Percentiles rank a stretch among this genome's conserved stretches.
Evolutionary conservation across 2,113 vertebrate genomes (phyloP).

Genomic region (Dascyllus trimaculatus): DNA sequence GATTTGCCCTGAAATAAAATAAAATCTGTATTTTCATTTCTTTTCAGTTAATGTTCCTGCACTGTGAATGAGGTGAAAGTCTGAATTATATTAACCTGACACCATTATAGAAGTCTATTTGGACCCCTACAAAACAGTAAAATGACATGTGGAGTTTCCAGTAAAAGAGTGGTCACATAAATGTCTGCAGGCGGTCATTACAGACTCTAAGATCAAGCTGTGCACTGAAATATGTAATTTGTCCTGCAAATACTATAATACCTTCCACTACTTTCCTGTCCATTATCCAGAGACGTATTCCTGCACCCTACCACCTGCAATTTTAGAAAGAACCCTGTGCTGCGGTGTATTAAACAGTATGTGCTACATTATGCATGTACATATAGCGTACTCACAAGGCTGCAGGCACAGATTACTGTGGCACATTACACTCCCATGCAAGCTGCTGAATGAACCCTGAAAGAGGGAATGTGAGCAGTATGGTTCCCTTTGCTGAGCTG

Average conservation of each 20-base stretch:
- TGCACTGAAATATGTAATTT: not conserved
- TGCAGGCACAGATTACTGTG: conserved; percentile 33
- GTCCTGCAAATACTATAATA: not conserved
- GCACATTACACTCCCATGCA: conserved; percentile 20
- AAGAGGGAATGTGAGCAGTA: conserved; percentile 30
- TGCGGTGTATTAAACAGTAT: not conserved
- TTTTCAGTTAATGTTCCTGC: not conserved
- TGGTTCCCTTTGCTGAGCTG: conserved; percentile 56
- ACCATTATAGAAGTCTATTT: not conserved
- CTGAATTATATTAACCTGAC: not conserved
- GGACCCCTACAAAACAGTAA: too few species aligned
- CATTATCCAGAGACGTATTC: conserved; percentile 21
- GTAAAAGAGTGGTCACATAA: not conserved
- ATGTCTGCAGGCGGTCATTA: not conserved
- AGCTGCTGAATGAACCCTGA: conserved; percentile 6
- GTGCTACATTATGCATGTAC: conserved; percentile 10
- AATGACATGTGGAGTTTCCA: not conserved
- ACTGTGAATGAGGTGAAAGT: not conserved
- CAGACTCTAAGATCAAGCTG: not conserved
- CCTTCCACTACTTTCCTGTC: conserved; percentile 11
- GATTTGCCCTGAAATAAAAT: not conserved
- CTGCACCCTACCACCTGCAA: conserved; percentile 7
- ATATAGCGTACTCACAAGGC: not conserved
- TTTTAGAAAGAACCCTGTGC: conserved; percentile 9
- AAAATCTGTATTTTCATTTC: not conserved